Evolutionary conservation across 2,888 invertebrate species (phyloP).

Genomic region (Eucriotettix oculatus): DNA sequence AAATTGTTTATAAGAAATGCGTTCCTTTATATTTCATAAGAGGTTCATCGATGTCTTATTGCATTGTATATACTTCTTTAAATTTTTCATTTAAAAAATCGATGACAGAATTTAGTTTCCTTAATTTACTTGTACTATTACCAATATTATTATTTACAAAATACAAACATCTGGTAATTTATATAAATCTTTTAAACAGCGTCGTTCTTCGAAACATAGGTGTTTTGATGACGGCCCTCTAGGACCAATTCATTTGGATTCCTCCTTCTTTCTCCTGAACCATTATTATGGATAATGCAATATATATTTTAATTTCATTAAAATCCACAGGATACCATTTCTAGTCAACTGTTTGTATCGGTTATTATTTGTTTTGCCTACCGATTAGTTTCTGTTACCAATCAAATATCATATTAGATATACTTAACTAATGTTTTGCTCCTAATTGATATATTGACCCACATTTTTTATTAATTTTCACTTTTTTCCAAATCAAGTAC

Average conservation of each 20-base stretch:
- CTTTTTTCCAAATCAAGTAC: neutral
- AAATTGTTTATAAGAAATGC: neutral
- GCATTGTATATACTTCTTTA: neutral
- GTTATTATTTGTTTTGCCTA: neutral
- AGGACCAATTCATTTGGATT: neutral
- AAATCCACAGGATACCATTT: neutral
- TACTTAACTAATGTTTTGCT: neutral
- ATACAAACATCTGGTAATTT: neutral
- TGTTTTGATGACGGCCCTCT: neutral
- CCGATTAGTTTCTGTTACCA: neutral
- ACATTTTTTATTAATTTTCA: neutral
- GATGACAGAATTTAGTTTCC: neutral
- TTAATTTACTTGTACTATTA: neutral
- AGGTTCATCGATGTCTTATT: neutral
- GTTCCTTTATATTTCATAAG: neutral
- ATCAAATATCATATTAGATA: neutral
- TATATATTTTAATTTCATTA: neutral
- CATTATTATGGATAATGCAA: neutral
- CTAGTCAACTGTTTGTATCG: neutral
- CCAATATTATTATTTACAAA: neutral
- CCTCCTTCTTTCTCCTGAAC: neutral
- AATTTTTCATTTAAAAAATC: neutral
- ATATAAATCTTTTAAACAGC: neutral
- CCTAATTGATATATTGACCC: neutral
- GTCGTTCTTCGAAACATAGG: neutral